These are phyloP conservation scores for Patiria miniata DNA, from an alignment of 35 echinoderm and acorn worm species.

Conservation along the genomic window DNA sequence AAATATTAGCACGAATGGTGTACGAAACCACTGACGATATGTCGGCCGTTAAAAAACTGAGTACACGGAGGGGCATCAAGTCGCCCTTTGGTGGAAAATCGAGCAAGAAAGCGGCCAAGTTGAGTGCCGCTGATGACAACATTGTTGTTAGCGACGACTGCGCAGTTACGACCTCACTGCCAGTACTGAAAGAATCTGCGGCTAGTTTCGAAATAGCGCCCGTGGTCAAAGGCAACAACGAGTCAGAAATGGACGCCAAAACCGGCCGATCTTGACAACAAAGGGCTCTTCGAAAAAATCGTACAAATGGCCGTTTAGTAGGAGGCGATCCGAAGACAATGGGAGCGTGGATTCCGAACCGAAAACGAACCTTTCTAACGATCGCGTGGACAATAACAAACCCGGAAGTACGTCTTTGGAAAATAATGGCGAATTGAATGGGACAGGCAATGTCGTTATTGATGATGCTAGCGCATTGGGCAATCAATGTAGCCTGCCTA, in stretches of 20 bases:
- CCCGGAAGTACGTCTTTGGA: constrained; percentile 29
- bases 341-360: background rate
- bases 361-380: background rate
- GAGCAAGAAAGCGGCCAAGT: constrained; percentile 21
- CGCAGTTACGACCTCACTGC: background rate
- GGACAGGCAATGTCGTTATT: background rate
- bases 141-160: background rate
- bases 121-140: constrained; percentile 2
- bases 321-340: background rate
- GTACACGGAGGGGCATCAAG: constrained; percentile 40
- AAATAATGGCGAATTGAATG: background rate
- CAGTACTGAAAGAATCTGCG: background rate
- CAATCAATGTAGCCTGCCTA: background rate
- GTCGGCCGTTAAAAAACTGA: constrained; percentile 63
- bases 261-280: background rate
- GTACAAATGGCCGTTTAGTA: constrained; percentile 36
- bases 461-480: background rate
- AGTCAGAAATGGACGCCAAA: background rate
- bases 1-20: background rate
- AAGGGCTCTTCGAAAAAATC: background rate
- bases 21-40: constrained; percentile 15
- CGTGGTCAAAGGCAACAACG: background rate
- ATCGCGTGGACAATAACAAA: background rate
- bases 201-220: background rate
- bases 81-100: constrained; percentile 52